Percentiles rank a stretch among this genome's conserved stretches.
phyloP scores from a whole-genome alignment of 2,113 vertebrate species.

The Semnornis frantzii region DNA sequence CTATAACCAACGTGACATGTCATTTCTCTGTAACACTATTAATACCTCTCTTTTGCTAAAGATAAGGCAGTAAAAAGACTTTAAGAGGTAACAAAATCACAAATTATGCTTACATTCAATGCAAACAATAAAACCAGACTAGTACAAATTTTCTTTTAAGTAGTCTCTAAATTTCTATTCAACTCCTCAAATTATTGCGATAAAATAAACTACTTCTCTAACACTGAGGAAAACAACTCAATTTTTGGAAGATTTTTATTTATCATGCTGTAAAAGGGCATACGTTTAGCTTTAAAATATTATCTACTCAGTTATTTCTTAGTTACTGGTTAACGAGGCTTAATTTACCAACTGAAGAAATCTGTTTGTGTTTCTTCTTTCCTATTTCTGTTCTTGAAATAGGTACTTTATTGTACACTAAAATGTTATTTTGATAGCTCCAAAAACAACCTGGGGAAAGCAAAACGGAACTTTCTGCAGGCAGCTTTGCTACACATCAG shows the following conservation, averaged over 20 bases:
- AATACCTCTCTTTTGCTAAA: background rate
- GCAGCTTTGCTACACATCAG: background rate
- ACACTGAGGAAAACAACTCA: background rate
- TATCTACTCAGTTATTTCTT: background rate
- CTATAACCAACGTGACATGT: background rate
- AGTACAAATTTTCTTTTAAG: background rate
- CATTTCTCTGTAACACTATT: background rate
- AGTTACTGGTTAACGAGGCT: background rate
- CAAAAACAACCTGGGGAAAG: background rate
- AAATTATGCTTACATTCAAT: background rate
- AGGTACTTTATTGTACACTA: background rate
- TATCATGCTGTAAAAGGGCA: background rate
- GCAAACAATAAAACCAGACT: background rate
- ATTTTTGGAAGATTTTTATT: background rate
- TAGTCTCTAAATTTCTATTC: background rate
- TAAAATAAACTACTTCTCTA: background rate
- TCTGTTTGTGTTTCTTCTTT: background rate
- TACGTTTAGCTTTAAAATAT: background rate
- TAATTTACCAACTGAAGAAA: background rate
- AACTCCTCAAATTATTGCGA: background rate
- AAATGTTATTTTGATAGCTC: background rate
- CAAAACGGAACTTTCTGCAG: accelerated
- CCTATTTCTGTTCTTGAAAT: background rate
- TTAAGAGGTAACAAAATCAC: background rate
- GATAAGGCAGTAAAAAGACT: background rate